Conservation (phyloP, 2,113 vertebrate species). For the Gnathonemus longibarbis region DNA sequence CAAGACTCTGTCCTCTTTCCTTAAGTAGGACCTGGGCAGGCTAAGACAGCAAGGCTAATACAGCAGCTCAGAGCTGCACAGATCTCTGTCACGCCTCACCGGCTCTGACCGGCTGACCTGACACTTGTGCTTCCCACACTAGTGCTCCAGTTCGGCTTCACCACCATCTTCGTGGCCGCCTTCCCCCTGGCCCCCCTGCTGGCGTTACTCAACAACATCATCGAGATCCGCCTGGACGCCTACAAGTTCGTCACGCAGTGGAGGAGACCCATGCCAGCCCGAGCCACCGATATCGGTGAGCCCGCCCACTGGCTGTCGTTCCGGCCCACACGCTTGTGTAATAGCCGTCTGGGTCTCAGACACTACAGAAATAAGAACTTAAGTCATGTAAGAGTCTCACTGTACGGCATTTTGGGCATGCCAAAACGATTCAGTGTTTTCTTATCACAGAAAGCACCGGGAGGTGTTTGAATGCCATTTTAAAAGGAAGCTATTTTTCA, state of each 20-base stretch:
- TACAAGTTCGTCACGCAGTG: slow-evolving; percentile 98
- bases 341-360: background rate
- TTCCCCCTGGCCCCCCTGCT: slow-evolving; percentile 94
- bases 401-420: background rate
- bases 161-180: slow-evolving; percentile 95
- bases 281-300: slow-evolving; percentile 94
- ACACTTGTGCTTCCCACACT: slow-evolving; percentile 19
- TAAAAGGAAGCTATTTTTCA: background rate
- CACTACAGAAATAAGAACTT: background rate
- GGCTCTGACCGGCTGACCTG: background rate
- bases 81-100: background rate
- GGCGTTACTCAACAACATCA: slow-evolving; percentile 94
- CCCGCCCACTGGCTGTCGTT: background rate
- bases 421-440: background rate
- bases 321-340: background rate
- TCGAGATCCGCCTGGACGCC: slow-evolving; percentile 93
- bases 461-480: background rate
- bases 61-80: background rate
- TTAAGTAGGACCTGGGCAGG: background rate
- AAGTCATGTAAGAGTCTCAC: background rate
- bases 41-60: background rate
- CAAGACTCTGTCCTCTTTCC: background rate
- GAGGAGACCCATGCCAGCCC: slow-evolving; percentile 89
- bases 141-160: slow-evolving; percentile 98
- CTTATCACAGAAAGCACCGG: background rate